These are phyloP conservation scores for Brenthis ino DNA, from an alignment of 2,888 invertebrate species.

Conservation along the genomic window DNA sequence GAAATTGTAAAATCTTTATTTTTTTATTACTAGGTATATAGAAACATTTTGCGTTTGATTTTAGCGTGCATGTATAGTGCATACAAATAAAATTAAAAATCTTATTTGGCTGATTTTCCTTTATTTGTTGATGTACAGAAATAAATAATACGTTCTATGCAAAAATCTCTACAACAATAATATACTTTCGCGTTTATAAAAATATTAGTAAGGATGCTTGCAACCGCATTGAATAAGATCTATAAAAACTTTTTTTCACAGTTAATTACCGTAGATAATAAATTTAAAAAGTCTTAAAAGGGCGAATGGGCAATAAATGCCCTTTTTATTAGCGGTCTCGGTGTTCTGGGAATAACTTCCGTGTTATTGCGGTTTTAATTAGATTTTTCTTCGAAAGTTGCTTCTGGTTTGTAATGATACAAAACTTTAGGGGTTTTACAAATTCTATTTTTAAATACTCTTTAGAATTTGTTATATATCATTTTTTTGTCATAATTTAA, in stretches of 20 bases:
- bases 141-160: no score
- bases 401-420: neutral
- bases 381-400: slow-evolving; percentile 20
- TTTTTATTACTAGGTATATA: neutral
- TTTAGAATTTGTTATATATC: no score
- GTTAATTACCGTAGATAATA: slow-evolving; percentile 35
- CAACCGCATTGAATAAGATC: slow-evolving; percentile 11
- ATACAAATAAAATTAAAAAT: no score
- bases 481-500: no score
- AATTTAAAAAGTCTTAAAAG: slow-evolving; percentile 29
- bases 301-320: slow-evolving; percentile 30
- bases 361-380: slow-evolving; percentile 26
- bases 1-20: neutral
- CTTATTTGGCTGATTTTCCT: no score
- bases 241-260: slow-evolving; percentile 27
- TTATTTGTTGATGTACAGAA: no score
- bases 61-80: neutral
- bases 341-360: slow-evolving; percentile 24
- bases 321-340: slow-evolving; percentile 29
- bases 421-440: neutral
- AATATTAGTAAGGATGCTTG: neutral
- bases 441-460: no score
- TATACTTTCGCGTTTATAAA: no score
- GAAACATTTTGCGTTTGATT: neutral
- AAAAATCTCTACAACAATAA: no score